Base-by-base conservation (phyloP, 2,797 vertebrate genomes). In the Botia almorhae region DNA sequence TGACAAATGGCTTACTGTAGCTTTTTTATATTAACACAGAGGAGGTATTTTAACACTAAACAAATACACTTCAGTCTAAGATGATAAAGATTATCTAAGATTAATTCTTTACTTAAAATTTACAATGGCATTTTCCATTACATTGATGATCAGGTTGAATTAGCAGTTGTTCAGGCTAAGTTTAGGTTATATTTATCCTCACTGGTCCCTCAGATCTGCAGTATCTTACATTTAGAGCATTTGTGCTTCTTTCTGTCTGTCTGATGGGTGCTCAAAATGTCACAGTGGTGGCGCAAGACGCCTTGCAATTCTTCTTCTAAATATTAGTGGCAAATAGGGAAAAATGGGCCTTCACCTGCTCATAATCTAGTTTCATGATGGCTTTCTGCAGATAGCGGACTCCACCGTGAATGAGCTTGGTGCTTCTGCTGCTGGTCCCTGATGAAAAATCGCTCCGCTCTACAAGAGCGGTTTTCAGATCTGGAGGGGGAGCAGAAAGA, bases 371-470 rank as follows among this genome's bases (percentile, higher is more conserved):
- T 83, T 95, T 93, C 96, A 96, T 97, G 94, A 99, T 94, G 93
- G 98, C 98, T 94, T 97, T 99, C 94, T 98, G 98, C 77, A 98
- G 96, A 85, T 99, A 99, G 79, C 97, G 94, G 46, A 99, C 98
- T 33, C 98, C 97, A n/a, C 97, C 97, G 7, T 99, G 98, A 92
- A 99, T 97, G 86, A 99, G 94, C 90, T 99, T 99, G 87, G 97
- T 99, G 84, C 98, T 98, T 82, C 96, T 94, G 91, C 98, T 99
- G 95, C 97, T 99, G 39, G 98, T 98, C 83, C 97, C 98, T 0
- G 98, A 98, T 68, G 98, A 97, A 93, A 98, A 99, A 91, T 99
- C 97, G 86, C 92, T 95, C 89, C 96, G 95, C 91, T 99, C 97
- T 64, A 99, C 95, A 76, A 99, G 94, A 81, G 98, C 98, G 78